Conservation (phyloP, 2,113 vertebrate species). For the Odocoileus hemionus region DNA sequence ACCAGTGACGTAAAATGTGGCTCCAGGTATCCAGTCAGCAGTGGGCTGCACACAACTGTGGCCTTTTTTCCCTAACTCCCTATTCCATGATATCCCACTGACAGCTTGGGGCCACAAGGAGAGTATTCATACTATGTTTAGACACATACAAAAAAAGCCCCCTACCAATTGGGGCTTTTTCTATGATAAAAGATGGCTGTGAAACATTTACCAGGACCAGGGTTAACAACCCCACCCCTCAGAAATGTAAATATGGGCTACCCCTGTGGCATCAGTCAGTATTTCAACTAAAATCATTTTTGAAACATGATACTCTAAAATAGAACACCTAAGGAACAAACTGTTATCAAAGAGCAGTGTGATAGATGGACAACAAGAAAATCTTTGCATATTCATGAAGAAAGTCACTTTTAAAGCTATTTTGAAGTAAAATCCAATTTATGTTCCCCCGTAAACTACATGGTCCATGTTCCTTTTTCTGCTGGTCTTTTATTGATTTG, state of each 20-base stretch:
- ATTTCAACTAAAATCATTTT: background rate
- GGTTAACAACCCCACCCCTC: background rate
- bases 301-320: background rate
- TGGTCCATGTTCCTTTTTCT: background rate
- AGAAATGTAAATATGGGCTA: background rate
- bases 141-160: background rate
- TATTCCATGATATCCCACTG: background rate
- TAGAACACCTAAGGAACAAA: conserved; percentile 15
- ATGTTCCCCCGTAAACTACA: background rate
- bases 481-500: background rate
- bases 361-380: background rate
- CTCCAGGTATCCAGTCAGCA: background rate
- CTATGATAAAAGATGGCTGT: background rate
- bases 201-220: background rate
- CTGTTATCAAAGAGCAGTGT: background rate
- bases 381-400: background rate
- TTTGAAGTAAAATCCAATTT: background rate
- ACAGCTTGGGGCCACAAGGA: background rate
- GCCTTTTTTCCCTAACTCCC: background rate
- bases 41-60: background rate
- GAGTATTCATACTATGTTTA: background rate
- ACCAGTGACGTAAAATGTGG: background rate
- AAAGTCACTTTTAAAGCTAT: background rate
- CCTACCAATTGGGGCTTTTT: background rate
- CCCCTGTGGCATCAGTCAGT: background rate